phyloP scores from a whole-genome alignment of 92 coral and sea anemone species.

The Epizoanthus ramosus region DNA sequence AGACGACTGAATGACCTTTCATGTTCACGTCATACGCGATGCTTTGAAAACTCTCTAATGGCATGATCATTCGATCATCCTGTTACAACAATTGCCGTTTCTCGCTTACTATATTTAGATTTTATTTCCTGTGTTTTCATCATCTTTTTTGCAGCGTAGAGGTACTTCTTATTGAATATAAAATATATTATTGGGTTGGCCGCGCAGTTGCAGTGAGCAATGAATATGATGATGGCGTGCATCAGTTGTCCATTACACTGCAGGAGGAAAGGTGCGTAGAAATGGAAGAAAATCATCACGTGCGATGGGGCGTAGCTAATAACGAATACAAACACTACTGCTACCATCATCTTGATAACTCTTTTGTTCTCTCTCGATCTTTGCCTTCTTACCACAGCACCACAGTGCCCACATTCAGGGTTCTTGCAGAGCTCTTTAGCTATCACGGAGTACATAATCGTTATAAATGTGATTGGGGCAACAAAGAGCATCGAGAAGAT shows the following conservation, averaged over 20 bases:
- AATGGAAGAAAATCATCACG: neutral
- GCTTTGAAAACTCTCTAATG: too few relatives aligned
- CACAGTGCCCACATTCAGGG: neutral
- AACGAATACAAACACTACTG: neutral
- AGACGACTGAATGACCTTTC: too few relatives aligned
- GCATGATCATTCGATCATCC: too few relatives aligned
- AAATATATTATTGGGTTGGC: constrained; percentile 6
- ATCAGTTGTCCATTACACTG: neutral
- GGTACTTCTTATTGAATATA: constrained; percentile 11
- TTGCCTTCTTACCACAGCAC: neutral
- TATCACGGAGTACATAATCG: constrained; percentile 1
- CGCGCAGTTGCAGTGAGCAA: neutral
- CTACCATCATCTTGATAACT: constrained; percentile 5
- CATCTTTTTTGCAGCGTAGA: neutral
- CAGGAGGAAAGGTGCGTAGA: neutral
- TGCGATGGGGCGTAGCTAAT: constrained; percentile 1
- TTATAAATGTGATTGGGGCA: neutral
- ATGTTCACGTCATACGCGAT: too few relatives aligned
- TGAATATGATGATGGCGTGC: neutral
- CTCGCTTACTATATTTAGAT: too few relatives aligned
- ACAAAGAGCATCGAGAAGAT: neutral
- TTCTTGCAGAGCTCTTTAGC: neutral
- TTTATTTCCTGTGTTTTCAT: neutral
- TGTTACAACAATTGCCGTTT: too few relatives aligned
- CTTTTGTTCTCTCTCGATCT: constrained; percentile 3